Evolutionary conservation across 2,797 vertebrate species (phyloP).

Genomic region (Artibeus jamaicensis): DNA sequence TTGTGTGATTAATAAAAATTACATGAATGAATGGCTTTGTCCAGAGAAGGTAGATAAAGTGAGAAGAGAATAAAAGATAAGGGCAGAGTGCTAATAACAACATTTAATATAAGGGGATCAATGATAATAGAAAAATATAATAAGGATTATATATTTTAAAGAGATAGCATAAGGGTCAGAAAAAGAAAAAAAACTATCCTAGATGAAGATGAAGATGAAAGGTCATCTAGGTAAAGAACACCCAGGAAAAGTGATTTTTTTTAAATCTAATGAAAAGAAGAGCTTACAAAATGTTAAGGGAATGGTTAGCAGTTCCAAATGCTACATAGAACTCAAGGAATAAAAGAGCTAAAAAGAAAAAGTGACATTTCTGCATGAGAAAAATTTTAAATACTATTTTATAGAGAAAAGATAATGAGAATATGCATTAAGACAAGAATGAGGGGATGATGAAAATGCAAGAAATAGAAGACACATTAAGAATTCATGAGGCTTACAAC

Average conservation of each 20-base stretch:
- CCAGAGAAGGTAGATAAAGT: background rate
- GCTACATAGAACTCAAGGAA: background rate
- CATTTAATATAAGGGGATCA: background rate
- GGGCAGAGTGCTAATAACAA: background rate
- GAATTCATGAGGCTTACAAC: background rate
- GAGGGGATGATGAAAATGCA: background rate
- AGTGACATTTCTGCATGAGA: background rate
- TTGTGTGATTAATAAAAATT: background rate
- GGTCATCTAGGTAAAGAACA: background rate
- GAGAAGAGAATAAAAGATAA: background rate
- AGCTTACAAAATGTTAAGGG: background rate
- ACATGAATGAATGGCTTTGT: background rate
- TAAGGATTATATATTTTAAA: no score
- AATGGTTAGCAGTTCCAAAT: background rate
- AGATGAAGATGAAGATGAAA: background rate
- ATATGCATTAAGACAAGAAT: background rate
- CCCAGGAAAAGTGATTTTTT: background rate
- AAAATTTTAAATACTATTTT: background rate
- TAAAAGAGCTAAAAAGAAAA: background rate
- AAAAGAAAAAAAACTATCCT: background rate
- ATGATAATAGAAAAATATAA: background rate
- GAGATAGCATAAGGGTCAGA: no score
- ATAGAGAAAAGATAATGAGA: background rate
- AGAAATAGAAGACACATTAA: background rate
- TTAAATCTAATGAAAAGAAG: background rate